Conservation (phyloP, 2,888 invertebrate genomes). For the Callosobruchus maculatus region DNA sequence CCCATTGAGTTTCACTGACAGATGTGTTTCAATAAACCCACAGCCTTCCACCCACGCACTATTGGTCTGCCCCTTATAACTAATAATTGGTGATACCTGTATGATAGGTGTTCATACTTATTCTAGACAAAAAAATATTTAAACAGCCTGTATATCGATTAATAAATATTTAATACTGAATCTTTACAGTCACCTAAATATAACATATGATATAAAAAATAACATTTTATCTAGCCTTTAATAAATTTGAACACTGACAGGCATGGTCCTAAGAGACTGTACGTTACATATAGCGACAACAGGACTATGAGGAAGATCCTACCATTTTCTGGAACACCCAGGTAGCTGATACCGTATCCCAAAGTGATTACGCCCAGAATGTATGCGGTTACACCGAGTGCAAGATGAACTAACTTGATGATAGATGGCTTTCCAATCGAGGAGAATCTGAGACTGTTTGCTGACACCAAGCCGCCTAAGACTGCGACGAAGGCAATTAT, state of each 20-base stretch:
- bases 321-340: slow-evolving; percentile 10
- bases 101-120: too few species aligned
- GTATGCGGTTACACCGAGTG: slow-evolving; percentile 20
- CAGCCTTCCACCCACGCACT: too few species aligned
- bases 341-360: slow-evolving; percentile 21
- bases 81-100: too few species aligned
- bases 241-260: slow-evolving; percentile 4
- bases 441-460: slow-evolving; percentile 2
- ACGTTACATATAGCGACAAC: slow-evolving; percentile 14
- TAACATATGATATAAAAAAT: too few species aligned
- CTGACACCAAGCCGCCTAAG: slow-evolving; percentile 15
- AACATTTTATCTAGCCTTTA: not conserved
- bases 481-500: slow-evolving; percentile 18
- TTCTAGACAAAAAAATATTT: too few species aligned
- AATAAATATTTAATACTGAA: not conserved
- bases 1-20: too few species aligned
- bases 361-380: slow-evolving; percentile 21
- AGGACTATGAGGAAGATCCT: slow-evolving; percentile 19
- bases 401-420: slow-evolving; percentile 18
- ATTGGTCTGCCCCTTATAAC: too few species aligned
- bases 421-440: slow-evolving; percentile 7
- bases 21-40: too few species aligned
- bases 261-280: slow-evolving; percentile 18
- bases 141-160: too few species aligned
- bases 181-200: too few species aligned